Base-by-base conservation (phyloP, 2,113 vertebrate species). In the Pycnonotus jocosus region DNA sequence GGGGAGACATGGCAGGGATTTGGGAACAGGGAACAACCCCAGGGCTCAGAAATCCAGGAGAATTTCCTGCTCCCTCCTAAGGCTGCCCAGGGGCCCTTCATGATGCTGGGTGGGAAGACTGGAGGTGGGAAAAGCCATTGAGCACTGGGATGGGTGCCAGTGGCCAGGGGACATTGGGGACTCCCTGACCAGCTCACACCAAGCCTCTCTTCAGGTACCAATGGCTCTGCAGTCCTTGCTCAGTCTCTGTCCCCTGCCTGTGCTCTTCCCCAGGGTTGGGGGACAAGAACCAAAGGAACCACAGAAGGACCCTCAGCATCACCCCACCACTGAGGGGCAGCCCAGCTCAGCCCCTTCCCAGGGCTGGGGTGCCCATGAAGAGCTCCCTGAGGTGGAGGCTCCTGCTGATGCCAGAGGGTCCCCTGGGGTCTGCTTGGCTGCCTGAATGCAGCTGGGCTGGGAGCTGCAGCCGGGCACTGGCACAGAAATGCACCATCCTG, bases 1-100 rank as follows among this genome's bases (percentile, higher is more conserved):
- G n/a, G 31, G 38, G 53, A 5, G 19, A 37, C 0, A 3, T 0
- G 0, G 33, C 54, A 61, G 74, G 37, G 20, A 9, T 56, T 37
- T 58, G 54, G 38, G 44, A 24, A 19, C 24, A 48, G 38, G 70
- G n/a, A 24, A 62, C 1, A 6, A 5, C 4, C 16, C 37, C 6
- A 1, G 22, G 22, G 80, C 50, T 54, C 45, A 37, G 37, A n/a
- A 45, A 10, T 6, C 33, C 37, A 8, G 47, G 10, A 30, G 13
- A 60, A 42, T 37, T 66, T 30, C 24, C 53, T 81, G 35, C 51
- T 77, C 25, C 35, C 19, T 40, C 22, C 24, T 30, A 16, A 72
- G 19, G 35, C 44, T 84, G 61, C 79, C 28, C 62, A 50, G 57
- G 16, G 2, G 4, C 35, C 35, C 35, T 40, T 19, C 11, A 0